Evolutionary conservation across 2,888 invertebrate species (phyloP), one percentile per base, ranked within the genome.

Genomic region (Perizoma affinitatum): DNA sequence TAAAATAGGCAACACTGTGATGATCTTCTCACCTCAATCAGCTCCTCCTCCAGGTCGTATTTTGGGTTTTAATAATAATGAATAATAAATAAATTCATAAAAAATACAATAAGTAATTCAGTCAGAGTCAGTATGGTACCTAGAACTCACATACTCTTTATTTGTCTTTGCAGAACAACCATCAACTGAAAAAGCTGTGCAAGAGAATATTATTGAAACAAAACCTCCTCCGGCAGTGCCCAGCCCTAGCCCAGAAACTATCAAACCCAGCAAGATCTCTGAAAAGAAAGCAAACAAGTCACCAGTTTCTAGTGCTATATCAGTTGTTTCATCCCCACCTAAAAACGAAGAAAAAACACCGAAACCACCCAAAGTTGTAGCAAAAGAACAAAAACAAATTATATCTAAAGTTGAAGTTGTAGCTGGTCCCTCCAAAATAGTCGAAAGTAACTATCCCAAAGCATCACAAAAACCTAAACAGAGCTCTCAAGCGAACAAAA

Each of bases 11-110:
- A 97, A 97, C 83, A 98, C 98, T 9, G 96, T 98, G 54, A 98
- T 98, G 97, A 96, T 98, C 41, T 98, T 98, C 86, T 98, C 97
- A 0, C 98, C 98, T 0, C 96, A 97, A 74, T 97, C 96, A 74
- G 95, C 95, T 34, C 95, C 96, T 33, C 87, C 94, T 81, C 93
- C 95, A 91, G 95, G 96, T 95, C 83, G 81, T 72, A 53, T 43
- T 45, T 6, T 47, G 9, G 36, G 40, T 34, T n/a, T 40, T 45
- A 10, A 8, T 43, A 44, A 44, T 44, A 22, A 10, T 8, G 1
- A 0, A 38, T 38, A 6, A 38, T 38, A 38, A 22, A 22, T 22
- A 22, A 22, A 22, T 22, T 22, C 22, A 22, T 22, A 22, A 1
- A 1, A 22, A 22, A 2, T 22, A 22, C 22, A 3, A 42, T 42